Percentiles rank a stretch among this genome's conserved stretches.
phyloP scores from a whole-genome alignment of 1,140 invertebrate species.

The Procambarus clarkii region DNA sequence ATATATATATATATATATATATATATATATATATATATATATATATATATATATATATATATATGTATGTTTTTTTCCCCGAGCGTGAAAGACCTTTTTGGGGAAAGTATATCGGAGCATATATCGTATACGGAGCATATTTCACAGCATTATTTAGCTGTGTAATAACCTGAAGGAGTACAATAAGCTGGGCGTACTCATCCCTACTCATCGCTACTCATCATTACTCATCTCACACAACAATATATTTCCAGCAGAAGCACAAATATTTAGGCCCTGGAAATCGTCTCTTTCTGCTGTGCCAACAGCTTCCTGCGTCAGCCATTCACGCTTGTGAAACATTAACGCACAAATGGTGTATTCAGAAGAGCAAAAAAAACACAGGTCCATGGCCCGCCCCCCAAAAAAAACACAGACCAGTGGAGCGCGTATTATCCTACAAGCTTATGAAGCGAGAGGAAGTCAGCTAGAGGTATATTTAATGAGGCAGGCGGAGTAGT shows the following conservation, averaged over 20 bases:
- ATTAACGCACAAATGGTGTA: not conserved
- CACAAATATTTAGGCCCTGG: not conserved
- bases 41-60: no score
- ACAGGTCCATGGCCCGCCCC: not conserved
- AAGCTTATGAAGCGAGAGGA: slow-evolving; percentile 62
- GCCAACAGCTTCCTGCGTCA: not conserved
- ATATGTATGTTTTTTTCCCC: no score
- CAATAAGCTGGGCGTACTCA: not conserved
- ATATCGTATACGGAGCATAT: no score
- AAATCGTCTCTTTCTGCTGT: not conserved
- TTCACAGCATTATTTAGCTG: no score
- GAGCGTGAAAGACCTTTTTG: no score
- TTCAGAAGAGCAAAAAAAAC: not conserved
- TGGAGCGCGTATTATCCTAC: slow-evolving; percentile 38
- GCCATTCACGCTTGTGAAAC: not conserved
- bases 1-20: no score
- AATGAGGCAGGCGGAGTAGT: slow-evolving; percentile 24
- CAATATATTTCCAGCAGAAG: no score
- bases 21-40: no score
- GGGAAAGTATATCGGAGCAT: no score
- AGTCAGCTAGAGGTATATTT: slow-evolving; percentile 47
- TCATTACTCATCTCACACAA: no score
- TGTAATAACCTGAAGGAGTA: no score
- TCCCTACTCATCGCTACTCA: not conserved
- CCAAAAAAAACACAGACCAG: not conserved